Base-by-base conservation (phyloP, 2,797 vertebrate species). In the Dryobates pubescens region DNA sequence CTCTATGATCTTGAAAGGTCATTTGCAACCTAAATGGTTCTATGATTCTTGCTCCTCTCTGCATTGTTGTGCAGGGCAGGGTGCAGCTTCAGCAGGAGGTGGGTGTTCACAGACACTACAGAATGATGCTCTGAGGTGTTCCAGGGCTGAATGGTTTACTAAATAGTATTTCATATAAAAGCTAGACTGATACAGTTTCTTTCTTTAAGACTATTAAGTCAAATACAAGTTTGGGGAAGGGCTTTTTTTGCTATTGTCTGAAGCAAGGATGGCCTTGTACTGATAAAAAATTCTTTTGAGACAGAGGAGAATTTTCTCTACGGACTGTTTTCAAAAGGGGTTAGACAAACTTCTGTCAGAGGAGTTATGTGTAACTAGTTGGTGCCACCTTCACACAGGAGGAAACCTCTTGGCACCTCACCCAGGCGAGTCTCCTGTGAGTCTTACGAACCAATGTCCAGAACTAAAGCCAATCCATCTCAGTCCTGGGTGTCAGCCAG, bases 361-460 rank as follows among this genome's bases (percentile, higher is more conserved):
- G 70, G 59, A 38, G 13, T 59, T 63, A 10, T 3, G 1, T 67
- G 47, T 71, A 41, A 54, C n/a, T 67, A 23, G 18, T 58, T 88
- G 67, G 38, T 83, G 43, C 49, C 1, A 7, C 56, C 61, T 81
- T 81, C 88, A 57, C 64, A 32, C 1, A 3, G 68, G 61, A 82
- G 61, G 86, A 94, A 80, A 45, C 22, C 5, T 86, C 80, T 82
- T 36, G 86, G 68, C 57, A 70, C 77, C 82, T 83, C 88, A 38
- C 79, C 84, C 84, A 84, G 68, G 57, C 73, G 49, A 86, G 38
- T 71, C 64, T 94, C 83, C 74, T 88, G 45, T 2, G 0, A 63
- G 36, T 73, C 71, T 27, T 27, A 7, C 83, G 88, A 95, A 51
- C 10, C 2, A 76, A 89, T 47, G 82, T 91, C 88, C 88, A 81